phyloP scores from a whole-genome alignment of 2,113 vertebrate genomes.

The Rhinoderma darwinii region DNA sequence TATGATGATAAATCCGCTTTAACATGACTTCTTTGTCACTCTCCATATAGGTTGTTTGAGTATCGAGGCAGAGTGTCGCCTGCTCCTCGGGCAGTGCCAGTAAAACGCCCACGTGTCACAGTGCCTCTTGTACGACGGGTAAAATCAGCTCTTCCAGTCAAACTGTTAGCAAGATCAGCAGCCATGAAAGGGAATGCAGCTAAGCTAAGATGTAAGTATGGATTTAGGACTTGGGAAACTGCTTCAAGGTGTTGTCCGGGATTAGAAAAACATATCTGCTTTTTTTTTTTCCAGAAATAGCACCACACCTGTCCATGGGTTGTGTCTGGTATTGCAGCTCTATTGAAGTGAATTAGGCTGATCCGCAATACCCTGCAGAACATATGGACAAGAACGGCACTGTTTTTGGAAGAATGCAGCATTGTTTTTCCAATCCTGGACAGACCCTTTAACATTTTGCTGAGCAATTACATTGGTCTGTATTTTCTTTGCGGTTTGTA shows the following conservation, averaged over 20 bases:
- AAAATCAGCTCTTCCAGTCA: slow-evolving; percentile 85
- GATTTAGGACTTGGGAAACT: background rate
- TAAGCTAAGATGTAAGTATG: slow-evolving; percentile 83
- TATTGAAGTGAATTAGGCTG: too few species aligned
- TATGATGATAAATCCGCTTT: background rate
- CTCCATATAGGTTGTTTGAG: slow-evolving; percentile 81
- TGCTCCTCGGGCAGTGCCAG: slow-evolving; percentile 80
- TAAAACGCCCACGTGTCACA: slow-evolving; percentile 85
- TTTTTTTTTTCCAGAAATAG: too few species aligned
- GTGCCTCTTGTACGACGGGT: slow-evolving; percentile 88
- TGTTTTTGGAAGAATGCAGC: too few species aligned
- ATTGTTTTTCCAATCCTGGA: too few species aligned
- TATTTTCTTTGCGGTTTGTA: slow-evolving; percentile 60
- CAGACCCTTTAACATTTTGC: background rate
- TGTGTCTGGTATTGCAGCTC: too few species aligned
- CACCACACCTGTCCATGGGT: too few species aligned
- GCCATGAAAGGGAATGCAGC: slow-evolving; percentile 77
- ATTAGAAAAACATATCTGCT: too few species aligned
- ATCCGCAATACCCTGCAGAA: too few species aligned
- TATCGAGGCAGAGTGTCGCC: slow-evolving; percentile 84
- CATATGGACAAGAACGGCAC: too few species aligned
- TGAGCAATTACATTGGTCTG: background rate
- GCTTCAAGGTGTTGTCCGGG: too few species aligned
- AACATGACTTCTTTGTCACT: background rate
- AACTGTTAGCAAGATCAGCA: slow-evolving; percentile 80